A percentile compares a stretch with the other conserved stretches of the same genome.
phyloP scores from a whole-genome alignment of 2,888 invertebrate genomes.

The Nomada goodeniana region DNA sequence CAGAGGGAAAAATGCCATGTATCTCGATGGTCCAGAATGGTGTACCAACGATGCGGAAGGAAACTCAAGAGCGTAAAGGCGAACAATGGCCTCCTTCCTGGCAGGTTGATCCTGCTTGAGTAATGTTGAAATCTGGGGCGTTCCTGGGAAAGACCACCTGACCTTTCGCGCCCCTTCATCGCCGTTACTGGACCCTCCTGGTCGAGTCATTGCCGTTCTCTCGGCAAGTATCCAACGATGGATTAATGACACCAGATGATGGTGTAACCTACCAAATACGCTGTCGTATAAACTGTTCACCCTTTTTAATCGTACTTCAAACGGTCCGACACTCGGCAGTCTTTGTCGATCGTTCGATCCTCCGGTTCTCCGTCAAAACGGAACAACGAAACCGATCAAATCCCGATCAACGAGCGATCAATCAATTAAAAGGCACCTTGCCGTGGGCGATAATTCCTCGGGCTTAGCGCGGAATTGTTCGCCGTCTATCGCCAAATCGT shows the following conservation, averaged over 20 bases:
- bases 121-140: slow-evolving; percentile 84
- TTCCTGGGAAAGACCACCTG: slow-evolving; percentile 83
- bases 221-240: slow-evolving; percentile 46
- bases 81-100: slow-evolving; percentile 80
- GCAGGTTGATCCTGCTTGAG: slow-evolving; percentile 84
- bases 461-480: slow-evolving; percentile 27
- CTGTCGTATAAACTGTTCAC: slow-evolving; percentile 16
- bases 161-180: slow-evolving; percentile 72
- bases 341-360: slow-evolving; percentile 22
- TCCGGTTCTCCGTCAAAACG: slow-evolving; percentile 1
- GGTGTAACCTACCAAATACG: slow-evolving; percentile 2
- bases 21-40: slow-evolving; percentile 53
- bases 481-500: not conserved
- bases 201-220: slow-evolving; percentile 70
- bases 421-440: slow-evolving; percentile 44
- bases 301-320: slow-evolving; percentile 21
- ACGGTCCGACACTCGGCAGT: not conserved
- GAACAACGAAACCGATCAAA: slow-evolving; percentile 49
- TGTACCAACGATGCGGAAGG: slow-evolving; percentile 71
- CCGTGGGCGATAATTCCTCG: slow-evolving; percentile 12
- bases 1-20: slow-evolving; percentile 39
- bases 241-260: slow-evolving; percentile 58
- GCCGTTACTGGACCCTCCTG: slow-evolving; percentile 61
- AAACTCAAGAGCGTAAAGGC: slow-evolving; percentile 71
- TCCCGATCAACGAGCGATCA: slow-evolving; percentile 44